Evolutionary conservation across 1,140 invertebrate genomes (phyloP).

Genomic region (Lasaia peninsularis): DNA sequence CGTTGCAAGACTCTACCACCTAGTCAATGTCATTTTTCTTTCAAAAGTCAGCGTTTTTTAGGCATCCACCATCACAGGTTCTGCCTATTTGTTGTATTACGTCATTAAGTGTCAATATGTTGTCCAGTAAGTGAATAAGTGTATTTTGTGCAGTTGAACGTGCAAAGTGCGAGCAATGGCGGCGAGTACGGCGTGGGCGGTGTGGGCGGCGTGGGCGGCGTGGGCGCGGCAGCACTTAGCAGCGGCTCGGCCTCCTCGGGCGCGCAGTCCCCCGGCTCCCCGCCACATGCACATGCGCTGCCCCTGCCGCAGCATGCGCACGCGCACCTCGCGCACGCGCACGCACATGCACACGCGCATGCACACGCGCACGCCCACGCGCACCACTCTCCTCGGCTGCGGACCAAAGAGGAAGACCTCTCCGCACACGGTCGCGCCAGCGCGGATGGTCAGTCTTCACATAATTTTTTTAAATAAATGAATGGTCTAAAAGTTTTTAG

Average conservation of each 20-base stretch:
- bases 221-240: conserved; percentile 43
- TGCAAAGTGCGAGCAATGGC: conserved; percentile 54
- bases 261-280: conserved; percentile 55
- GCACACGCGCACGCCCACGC: conserved; percentile 61
- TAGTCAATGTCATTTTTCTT: no score
- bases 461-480: background rate
- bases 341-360: conserved; percentile 56
- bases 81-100: no score
- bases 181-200: conserved; percentile 45
- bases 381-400: conserved; percentile 53
- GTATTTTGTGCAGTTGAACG: conserved; percentile 56
- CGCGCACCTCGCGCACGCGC: conserved; percentile 47
- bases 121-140: no score
- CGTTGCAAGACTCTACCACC: no score
- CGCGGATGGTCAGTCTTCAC: conserved; percentile 65
- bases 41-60: no score
- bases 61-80: no score
- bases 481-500: no score
- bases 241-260: conserved; percentile 56
- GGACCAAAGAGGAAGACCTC: conserved; percentile 78
- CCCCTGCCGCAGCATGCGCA: conserved; percentile 49
- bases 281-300: conserved; percentile 50
- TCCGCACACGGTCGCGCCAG: conserved; percentile 77
- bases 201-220: conserved; percentile 15
- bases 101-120: no score